Base-by-base conservation (phyloP, 2,888 invertebrate species). In the Eristalis intricaria region DNA sequence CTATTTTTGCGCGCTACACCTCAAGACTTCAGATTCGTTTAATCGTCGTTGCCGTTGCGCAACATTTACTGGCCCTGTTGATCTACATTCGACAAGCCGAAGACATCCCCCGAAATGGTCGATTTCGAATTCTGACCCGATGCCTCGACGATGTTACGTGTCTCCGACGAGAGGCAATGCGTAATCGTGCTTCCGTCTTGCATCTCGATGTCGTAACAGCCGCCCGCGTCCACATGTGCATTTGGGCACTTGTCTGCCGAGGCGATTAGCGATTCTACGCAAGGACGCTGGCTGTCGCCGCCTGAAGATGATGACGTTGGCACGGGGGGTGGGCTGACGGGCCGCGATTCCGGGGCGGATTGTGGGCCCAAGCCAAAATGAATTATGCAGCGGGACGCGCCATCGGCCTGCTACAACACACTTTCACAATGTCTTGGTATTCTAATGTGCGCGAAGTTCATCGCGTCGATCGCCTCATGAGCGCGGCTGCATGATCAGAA, bases 371-470 rank as follows among this genome's bases (percentile, higher is more conserved):
- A 19, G 50, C 84, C 71, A 29, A 76, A 70, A 87, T 87, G 84
- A 87, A 87, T 87, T 50, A 87, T 87, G 87, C 87, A 87, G 76
- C 13, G 71, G 32, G 70, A 56, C 74, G 71, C 82, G 64, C 68
- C 32, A 10, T 87, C 70, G 66, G 71, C 35, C 29, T 60, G 32
- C 35, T 71, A 68, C n/a, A 50, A 50, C 74, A 64, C 43, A 84
- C 86, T 87, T 87, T 87, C 87, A 84, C 84, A 84, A 71, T 84
- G 76, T 87, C 68, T 73, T 79, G 68, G 79, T 87, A 87, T 87
- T 87, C 84, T 84, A 73, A 87, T 79, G 84, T 58, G 80, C 84
- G 68, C 79, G 29, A 80, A 84, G 76, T 75, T 76, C 80, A 84
- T 15, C 32, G 65, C 58, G 69, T n/a, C 73, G 68, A 75, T 66